Evolutionary conservation across 2,888 invertebrate genomes (phyloP).

Genomic region (Palloptera scutellata): DNA sequence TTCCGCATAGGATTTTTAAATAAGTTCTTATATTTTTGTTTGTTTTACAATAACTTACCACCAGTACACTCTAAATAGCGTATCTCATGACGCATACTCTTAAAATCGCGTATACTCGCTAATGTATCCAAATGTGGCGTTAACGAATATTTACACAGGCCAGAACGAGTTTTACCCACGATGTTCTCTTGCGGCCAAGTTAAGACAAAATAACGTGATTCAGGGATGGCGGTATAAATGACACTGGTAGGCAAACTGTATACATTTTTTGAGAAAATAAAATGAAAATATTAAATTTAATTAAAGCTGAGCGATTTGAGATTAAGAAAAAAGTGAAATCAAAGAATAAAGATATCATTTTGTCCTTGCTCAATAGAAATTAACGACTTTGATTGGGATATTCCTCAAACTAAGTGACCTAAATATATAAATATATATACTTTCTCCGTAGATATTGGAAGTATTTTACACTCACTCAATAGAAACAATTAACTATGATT

Average conservation of each 20-base stretch:
- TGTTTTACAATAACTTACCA: conserved; percentile 44
- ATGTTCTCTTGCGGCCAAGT: conserved; percentile 59
- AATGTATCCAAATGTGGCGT: conserved; percentile 60
- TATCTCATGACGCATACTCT: conserved; percentile 57
- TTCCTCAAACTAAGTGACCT: no score
- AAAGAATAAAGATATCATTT: no score
- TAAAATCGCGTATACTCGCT: conserved; percentile 62
- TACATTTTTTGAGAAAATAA: conserved; percentile 8
- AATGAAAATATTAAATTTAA: neutral
- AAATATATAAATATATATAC: no score
- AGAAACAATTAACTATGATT: no score
- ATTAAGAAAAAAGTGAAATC: no score
- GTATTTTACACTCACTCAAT: no score
- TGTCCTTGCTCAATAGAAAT: no score
- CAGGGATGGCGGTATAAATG: conserved; percentile 56
- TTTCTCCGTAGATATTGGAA: no score
- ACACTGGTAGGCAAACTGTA: conserved; percentile 51
- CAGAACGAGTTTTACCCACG: conserved; percentile 53
- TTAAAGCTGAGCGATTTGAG: no score
- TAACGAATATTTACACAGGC: conserved; percentile 61
- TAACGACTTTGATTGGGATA: no score
- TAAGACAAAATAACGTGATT: conserved; percentile 62
- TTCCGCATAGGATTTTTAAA: no score
- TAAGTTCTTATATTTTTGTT: no score
- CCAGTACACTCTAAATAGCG: conserved; percentile 56